phyloP scores from a whole-genome alignment of 2,113 vertebrate species.

The Trichechus manatus region DNA sequence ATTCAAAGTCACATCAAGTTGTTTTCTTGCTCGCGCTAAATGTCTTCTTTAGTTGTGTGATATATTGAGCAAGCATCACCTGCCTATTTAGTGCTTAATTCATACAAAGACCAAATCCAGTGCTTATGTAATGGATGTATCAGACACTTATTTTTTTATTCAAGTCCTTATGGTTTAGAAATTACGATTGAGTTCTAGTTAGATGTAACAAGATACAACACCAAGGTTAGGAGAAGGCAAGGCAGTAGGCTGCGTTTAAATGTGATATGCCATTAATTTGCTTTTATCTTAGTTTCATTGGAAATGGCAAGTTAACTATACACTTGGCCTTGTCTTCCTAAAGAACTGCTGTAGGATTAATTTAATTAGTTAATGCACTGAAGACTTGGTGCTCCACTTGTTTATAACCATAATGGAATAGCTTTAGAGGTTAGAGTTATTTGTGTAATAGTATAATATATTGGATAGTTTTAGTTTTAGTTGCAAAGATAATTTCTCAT shows the following conservation, averaged over 20 bases:
- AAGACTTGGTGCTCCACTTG: background rate
- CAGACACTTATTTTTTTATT: background rate
- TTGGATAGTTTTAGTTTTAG: slow-evolving; percentile 24
- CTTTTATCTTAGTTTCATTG: slow-evolving; percentile 3
- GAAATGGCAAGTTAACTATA: background rate
- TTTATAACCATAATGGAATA: background rate
- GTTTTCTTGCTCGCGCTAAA: slow-evolving; percentile 59
- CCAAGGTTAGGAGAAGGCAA: background rate
- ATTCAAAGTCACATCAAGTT: slow-evolving; percentile 58
- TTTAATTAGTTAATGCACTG: slow-evolving; percentile 8
- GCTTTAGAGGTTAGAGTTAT: background rate
- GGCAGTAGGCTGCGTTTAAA: background rate
- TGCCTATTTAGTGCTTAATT: slow-evolving; percentile 56
- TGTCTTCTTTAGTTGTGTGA: slow-evolving; percentile 51
- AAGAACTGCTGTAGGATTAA: background rate
- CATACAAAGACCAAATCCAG: slow-evolving; percentile 45
- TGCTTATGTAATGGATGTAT: slow-evolving; percentile 5
- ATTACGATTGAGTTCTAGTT: background rate
- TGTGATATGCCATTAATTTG: background rate
- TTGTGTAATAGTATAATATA: background rate
- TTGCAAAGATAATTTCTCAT: slow-evolving; percentile 8
- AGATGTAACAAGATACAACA: background rate
- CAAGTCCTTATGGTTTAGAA: slow-evolving; percentile 28
- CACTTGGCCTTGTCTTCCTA: background rate
- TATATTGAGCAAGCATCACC: slow-evolving; percentile 41